phyloP scores from a whole-genome alignment of 2,113 vertebrate genomes.

The Oenanthe melanoleuca region DNA sequence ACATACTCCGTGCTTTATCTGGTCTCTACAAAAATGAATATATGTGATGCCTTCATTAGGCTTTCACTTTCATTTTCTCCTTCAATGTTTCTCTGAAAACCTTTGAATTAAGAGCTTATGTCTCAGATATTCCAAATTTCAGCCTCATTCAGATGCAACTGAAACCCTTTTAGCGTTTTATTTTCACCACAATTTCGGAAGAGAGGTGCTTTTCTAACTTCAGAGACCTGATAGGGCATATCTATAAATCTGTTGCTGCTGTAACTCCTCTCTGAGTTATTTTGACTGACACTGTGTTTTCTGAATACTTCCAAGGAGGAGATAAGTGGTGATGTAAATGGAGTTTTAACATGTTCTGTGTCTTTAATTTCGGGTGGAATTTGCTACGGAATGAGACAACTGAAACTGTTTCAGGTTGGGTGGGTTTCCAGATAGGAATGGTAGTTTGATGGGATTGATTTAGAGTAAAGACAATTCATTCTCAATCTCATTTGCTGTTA shows the following conservation, averaged over 20 bases:
- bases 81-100: neutral
- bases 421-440: neutral
- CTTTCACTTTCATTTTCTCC: conserved; percentile 65
- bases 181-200: neutral
- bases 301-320: neutral
- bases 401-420: neutral
- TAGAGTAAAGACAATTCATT: neutral
- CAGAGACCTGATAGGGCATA: neutral
- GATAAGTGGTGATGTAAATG: neutral
- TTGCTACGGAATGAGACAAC: neutral
- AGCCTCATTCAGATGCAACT: neutral
- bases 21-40: neutral
- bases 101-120: neutral
- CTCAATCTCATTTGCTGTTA: neutral
- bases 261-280: neutral
- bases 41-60: neutral
- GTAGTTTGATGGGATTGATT: neutral
- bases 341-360: rapidly evolving
- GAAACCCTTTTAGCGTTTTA: neutral
- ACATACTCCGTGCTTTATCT: neutral
- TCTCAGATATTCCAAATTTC: neutral
- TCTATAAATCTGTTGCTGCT: neutral
- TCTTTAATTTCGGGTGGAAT: neutral
- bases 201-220: neutral
- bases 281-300: neutral